These are phyloP conservation scores for Palaemon carinicauda DNA, from an alignment of 1,140 invertebrate species.

Conservation along the genomic window DNA sequence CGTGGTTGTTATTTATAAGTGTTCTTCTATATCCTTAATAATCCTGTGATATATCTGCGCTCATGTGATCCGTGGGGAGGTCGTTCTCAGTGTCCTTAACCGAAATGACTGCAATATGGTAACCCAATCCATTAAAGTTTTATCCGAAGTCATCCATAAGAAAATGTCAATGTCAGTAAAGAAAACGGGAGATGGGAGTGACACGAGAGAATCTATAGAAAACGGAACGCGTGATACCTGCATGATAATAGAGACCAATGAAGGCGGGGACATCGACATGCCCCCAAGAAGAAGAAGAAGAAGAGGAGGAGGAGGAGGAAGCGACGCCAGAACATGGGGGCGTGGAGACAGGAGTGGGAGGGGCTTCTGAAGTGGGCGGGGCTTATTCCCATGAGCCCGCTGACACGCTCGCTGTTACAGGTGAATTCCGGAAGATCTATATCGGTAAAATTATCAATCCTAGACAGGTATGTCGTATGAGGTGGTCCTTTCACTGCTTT, in stretches of 20 bases:
- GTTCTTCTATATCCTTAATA: too few species aligned
- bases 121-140: too few species aligned
- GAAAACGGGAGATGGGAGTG: slow-evolving; percentile 42
- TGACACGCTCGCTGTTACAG: not conserved
- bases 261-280: not conserved
- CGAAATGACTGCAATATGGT: too few species aligned
- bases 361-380: not conserved
- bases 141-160: too few species aligned
- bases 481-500: not conserved
- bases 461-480: slow-evolving; percentile 30
- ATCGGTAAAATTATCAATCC: slow-evolving; percentile 45
- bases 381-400: not conserved
- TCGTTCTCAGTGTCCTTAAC: too few species aligned
- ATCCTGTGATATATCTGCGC: too few species aligned
- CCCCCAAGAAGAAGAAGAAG: too few species aligned
- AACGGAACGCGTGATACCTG: slow-evolving; percentile 32
- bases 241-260: not conserved
- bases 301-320: not conserved
- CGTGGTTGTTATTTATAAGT: too few species aligned
- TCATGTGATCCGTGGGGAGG: too few species aligned
- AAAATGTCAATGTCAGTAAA: not conserved
- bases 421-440: slow-evolving; percentile 44
- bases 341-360: not conserved
- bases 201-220: slow-evolving; percentile 2
- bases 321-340: not conserved